A percentile compares a stretch with the other conserved stretches of the same genome.
Evolutionary conservation across 2,797 vertebrate genomes (phyloP).

Genomic region (Thripadectes ignobilis): DNA sequence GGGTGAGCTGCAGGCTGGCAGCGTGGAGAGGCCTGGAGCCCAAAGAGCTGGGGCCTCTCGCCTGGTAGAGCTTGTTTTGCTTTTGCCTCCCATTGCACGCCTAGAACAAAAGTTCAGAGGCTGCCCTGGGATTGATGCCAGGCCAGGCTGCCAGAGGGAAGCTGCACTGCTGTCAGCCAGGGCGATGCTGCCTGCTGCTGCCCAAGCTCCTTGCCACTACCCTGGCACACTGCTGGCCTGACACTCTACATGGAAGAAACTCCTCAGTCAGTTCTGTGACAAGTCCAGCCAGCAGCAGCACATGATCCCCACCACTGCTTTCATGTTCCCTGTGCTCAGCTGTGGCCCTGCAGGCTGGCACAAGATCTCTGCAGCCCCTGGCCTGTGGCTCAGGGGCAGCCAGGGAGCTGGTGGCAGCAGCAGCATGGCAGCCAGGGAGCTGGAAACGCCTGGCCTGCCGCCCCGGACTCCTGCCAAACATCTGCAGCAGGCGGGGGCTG

Average conservation of each 20-base stretch:
- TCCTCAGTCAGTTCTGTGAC: background rate
- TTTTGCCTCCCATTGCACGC: background rate
- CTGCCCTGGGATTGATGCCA: background rate
- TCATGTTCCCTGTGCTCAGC: background rate
- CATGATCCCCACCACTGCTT: fast-evolving
- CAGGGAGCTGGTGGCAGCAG: fast-evolving
- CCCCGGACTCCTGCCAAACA: background rate
- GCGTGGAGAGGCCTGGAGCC: background rate
- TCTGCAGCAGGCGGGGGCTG: constrained; percentile 23
- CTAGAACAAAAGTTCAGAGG: constrained; percentile 47
- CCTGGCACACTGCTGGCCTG: background rate
- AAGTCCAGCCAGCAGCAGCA: background rate
- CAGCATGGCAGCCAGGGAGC: background rate
- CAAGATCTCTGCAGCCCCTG: background rate
- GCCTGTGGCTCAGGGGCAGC: fast-evolving
- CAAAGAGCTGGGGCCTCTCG: background rate
- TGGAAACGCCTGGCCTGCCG: background rate
- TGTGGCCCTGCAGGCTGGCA: background rate
- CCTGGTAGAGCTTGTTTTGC: background rate
- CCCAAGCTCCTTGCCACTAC: background rate
- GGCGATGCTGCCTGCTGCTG: background rate
- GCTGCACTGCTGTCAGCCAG: background rate
- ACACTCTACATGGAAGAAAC: background rate
- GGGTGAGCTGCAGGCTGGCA: fast-evolving
- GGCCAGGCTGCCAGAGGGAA: background rate